Conservation (phyloP, 2,797 vertebrate species). For the Acrossocheilus wenchowensis region DNA sequence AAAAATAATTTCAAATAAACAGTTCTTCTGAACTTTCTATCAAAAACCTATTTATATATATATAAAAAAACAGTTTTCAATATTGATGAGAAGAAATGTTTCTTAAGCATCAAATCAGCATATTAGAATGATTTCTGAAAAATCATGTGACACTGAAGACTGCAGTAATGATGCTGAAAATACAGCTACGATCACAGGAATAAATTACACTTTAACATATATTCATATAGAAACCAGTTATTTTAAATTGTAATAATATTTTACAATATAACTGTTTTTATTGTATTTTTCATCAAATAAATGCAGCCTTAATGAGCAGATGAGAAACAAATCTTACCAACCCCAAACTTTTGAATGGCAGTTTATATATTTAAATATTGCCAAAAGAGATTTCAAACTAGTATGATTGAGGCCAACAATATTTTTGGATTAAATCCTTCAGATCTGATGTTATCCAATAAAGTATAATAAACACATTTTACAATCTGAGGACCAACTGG, state of each 20-base stretch:
- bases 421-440: background rate
- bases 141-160: background rate
- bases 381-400: background rate
- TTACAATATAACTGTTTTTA: background rate
- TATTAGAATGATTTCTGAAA: background rate
- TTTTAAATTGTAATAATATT: background rate
- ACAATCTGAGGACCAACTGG: background rate
- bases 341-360: background rate
- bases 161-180: background rate
- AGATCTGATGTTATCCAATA: background rate
- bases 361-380: background rate
- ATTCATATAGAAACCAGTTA: background rate
- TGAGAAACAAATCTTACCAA: background rate
- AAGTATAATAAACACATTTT: background rate
- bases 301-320: background rate
- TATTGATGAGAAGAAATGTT: background rate
- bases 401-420: background rate
- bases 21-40: background rate
- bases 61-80: background rate
- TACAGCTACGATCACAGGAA: background rate
- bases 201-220: background rate
- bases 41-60: background rate
- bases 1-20: too few species aligned
- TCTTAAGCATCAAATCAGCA: background rate
- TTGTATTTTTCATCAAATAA: background rate